These are phyloP conservation scores for Zygothrica quintamaculata DNA, from an alignment of 2,888 invertebrate species.

Conservation along the genomic window DNA sequence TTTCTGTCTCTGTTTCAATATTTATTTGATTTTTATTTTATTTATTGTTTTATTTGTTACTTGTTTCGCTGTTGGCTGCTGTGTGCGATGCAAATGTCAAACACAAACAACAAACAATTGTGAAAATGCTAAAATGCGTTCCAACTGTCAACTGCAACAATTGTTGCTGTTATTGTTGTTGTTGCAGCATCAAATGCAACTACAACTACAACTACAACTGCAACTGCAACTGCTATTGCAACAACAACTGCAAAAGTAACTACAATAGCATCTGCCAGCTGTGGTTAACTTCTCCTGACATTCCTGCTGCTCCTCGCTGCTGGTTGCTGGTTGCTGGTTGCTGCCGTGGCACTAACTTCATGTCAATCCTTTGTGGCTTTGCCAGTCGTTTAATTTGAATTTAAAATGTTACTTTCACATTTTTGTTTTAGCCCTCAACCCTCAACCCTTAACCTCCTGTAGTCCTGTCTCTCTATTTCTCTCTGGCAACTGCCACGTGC, in stretches of 20 bases:
- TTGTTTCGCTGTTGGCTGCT: not conserved
- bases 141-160: conserved; percentile 48
- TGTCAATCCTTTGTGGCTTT: conserved; percentile 81
- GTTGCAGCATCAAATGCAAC: no score
- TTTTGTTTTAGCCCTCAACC: conserved; percentile 43
- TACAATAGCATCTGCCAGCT: conserved; percentile 50
- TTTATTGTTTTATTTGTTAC: conserved; percentile 4
- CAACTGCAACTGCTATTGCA: conserved; percentile 46
- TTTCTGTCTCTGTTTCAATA: not conserved
- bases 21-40: conserved; percentile 13
- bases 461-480: not conserved
- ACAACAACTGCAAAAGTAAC: conserved; percentile 46
- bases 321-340: conserved; percentile 33
- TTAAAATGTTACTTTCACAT: conserved; percentile 72
- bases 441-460: not conserved
- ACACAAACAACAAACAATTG: conserved; percentile 65
- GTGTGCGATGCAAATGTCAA: conserved; percentile 62
- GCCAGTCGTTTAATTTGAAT: conserved; percentile 81
- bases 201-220: conserved; percentile 10
- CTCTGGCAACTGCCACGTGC: no score
- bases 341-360: conserved; percentile 68
- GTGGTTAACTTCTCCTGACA: conserved; percentile 58
- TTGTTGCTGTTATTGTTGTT: conserved; percentile 17
- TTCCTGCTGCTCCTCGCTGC: conserved; percentile 19
- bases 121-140: conserved; percentile 52